phyloP scores from a whole-genome alignment of 2,888 invertebrate genomes.

The Heliconius charithonia region DNA sequence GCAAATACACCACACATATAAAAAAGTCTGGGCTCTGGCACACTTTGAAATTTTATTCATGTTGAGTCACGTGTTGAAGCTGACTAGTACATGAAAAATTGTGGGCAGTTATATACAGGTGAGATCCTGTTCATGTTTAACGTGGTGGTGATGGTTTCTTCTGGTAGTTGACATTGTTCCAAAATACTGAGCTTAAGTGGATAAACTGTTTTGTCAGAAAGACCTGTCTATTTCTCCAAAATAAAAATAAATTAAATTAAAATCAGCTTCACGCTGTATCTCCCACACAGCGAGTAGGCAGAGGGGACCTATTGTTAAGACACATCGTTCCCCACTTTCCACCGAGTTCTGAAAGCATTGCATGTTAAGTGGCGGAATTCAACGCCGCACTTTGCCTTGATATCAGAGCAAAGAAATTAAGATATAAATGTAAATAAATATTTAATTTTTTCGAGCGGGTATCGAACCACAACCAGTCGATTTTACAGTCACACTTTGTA shows the following conservation, averaged over 20 bases:
- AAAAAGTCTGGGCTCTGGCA: not conserved
- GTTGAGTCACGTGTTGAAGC: not conserved
- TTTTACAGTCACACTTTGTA: no score
- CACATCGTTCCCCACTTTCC: no score
- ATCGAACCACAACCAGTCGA: no score
- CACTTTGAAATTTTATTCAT: slow-evolving; percentile 4
- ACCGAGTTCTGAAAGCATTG: no score
- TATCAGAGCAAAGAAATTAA: no score
- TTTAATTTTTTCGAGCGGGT: no score
- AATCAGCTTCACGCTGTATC: no score
- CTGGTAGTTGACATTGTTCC: not conserved
- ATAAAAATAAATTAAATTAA: not conserved
- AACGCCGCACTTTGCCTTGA: no score
- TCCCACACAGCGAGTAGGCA: no score
- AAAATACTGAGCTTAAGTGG: not conserved
- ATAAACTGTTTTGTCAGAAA: not conserved
- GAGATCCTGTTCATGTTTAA: not conserved
- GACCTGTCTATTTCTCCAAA: not conserved
- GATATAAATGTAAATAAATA: no score
- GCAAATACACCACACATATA: not conserved
- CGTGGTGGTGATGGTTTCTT: not conserved
- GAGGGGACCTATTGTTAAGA: no score
- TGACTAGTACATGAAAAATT: not conserved
- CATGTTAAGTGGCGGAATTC: no score
- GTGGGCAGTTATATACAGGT: not conserved